A percentile compares a stretch with the other conserved stretches of the same genome.
Evolutionary conservation across 2,797 vertebrate genomes (phyloP).

Genomic region (Acipenser ruthenus): DNA sequence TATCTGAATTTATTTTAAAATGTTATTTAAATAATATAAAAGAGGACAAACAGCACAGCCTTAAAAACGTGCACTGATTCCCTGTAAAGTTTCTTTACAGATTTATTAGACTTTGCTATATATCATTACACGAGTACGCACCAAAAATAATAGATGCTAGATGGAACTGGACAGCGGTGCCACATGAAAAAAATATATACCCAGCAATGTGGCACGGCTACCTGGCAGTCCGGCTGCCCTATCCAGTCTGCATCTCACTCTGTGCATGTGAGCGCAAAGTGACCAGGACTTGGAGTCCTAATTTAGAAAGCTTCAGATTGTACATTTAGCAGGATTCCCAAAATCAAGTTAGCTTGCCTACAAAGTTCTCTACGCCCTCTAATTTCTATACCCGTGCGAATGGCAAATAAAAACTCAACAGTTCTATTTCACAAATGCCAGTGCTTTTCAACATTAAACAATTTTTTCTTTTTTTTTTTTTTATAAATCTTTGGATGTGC

Average conservation of each 20-base stretch:
- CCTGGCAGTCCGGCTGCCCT: slow-evolving; percentile 58
- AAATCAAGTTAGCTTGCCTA: slow-evolving; percentile 65
- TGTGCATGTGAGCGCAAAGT: slow-evolving; percentile 49
- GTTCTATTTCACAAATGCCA: slow-evolving; percentile 78
- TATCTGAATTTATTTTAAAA: too few species aligned
- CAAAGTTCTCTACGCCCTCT: slow-evolving; percentile 54
- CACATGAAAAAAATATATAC: slow-evolving; percentile 48
- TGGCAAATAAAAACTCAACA: slow-evolving; percentile 64
- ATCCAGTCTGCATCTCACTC: slow-evolving; percentile 46
- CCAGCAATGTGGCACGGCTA: slow-evolving; percentile 45
- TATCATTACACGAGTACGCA: slow-evolving; percentile 57
- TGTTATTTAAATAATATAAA: background rate
- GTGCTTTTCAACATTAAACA: slow-evolving; percentile 74
- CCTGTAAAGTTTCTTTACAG: slow-evolving; percentile 50
- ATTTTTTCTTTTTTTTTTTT: slow-evolving; percentile 60
- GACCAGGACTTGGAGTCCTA: slow-evolving; percentile 47
- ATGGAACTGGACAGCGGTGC: slow-evolving; percentile 51
- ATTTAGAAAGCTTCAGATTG: slow-evolving; percentile 54
- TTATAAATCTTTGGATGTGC: slow-evolving; percentile 81
- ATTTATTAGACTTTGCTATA: slow-evolving; percentile 71
- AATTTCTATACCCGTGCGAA: slow-evolving; percentile 74
- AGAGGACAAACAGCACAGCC: slow-evolving; percentile 1
- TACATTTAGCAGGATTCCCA: slow-evolving; percentile 65
- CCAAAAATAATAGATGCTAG: slow-evolving; percentile 61
- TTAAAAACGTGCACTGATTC: slow-evolving; percentile 35